Evolutionary conservation across 1,140 invertebrate species (phyloP).

Genomic region (Drosophila melanogaster): DNA sequence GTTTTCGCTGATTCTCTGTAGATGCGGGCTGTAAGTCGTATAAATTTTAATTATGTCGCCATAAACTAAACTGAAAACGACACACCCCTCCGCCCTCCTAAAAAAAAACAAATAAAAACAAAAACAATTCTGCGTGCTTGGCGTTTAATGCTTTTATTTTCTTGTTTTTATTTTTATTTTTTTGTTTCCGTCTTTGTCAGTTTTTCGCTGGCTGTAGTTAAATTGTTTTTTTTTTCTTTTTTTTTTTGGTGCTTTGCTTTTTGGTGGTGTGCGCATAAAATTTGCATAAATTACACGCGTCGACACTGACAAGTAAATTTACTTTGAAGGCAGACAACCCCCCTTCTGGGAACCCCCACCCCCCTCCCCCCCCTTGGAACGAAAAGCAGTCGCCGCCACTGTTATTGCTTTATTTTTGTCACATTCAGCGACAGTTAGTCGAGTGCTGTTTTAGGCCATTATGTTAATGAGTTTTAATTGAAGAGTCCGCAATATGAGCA

Average conservation of each 20-base stretch:
- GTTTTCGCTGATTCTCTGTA: background rate
- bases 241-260: slow-evolving; percentile 31
- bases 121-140: slow-evolving; percentile 38
- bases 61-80: slow-evolving; percentile 63
- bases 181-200: slow-evolving; percentile 7
- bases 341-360: background rate
- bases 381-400: background rate
- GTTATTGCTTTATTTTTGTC: slow-evolving; percentile 42
- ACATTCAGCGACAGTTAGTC: slow-evolving; percentile 27
- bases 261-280: slow-evolving; percentile 73
- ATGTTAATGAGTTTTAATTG: slow-evolving; percentile 76
- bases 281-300: slow-evolving; percentile 76
- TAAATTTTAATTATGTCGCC: slow-evolving; percentile 80
- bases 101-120: slow-evolving; percentile 15
- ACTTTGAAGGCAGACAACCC: slow-evolving; percentile 27
- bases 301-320: slow-evolving; percentile 51
- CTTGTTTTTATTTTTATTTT: slow-evolving; percentile 28
- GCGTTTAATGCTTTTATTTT: slow-evolving; percentile 33
- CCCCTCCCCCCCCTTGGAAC: background rate
- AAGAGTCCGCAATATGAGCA: slow-evolving; percentile 47
- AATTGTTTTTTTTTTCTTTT: slow-evolving; percentile 31
- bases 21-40: slow-evolving; percentile 49
- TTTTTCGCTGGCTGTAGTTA: slow-evolving; percentile 43
- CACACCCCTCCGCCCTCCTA: slow-evolving; percentile 7
- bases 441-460: slow-evolving; percentile 58